Evolutionary conservation across 1,140 invertebrate species (phyloP).

Genomic region (Tetraneura akinire): DNA sequence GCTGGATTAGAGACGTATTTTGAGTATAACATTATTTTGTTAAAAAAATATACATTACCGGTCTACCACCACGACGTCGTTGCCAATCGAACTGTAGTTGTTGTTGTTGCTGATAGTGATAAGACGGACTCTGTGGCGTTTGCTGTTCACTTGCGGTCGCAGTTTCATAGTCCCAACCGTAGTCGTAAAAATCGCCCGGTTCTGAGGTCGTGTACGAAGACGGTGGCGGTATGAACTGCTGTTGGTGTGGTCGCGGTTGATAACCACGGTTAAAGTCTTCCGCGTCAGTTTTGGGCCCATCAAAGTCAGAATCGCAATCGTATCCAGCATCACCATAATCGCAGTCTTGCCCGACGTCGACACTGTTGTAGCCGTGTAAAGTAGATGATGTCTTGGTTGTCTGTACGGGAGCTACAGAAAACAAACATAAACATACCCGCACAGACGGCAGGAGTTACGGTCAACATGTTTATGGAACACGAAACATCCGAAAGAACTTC

Average conservation of each 20-base stretch:
- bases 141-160: constrained; percentile 1
- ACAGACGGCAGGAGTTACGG: too few relatives aligned
- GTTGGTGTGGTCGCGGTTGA: not conserved
- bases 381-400: too few relatives aligned
- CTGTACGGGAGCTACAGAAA: too few relatives aligned
- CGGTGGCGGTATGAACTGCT: not conserved
- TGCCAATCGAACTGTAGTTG: not conserved
- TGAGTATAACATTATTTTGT: too few relatives aligned
- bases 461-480: too few relatives aligned
- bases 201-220: not conserved
- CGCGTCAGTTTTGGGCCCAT: too few relatives aligned
- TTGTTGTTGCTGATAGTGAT: not conserved
- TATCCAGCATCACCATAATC: not conserved
- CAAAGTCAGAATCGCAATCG: not conserved
- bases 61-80: not conserved
- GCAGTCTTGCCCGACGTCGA: not conserved
- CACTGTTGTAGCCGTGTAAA: too few relatives aligned
- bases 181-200: constrained; percentile 13
- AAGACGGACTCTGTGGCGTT: not conserved
- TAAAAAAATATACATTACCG: not conserved
- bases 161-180: constrained; percentile 26
- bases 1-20: too few relatives aligned
- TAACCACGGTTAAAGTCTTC: too few relatives aligned
- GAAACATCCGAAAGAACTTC: too few relatives aligned
- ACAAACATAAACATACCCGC: too few relatives aligned